A percentile compares a stretch with the other conserved stretches of the same genome.
These are phyloP conservation scores for Drosophila pseudoananassae DNA, from an alignment of 1,140 invertebrate species.

Conservation along the genomic window DNA sequence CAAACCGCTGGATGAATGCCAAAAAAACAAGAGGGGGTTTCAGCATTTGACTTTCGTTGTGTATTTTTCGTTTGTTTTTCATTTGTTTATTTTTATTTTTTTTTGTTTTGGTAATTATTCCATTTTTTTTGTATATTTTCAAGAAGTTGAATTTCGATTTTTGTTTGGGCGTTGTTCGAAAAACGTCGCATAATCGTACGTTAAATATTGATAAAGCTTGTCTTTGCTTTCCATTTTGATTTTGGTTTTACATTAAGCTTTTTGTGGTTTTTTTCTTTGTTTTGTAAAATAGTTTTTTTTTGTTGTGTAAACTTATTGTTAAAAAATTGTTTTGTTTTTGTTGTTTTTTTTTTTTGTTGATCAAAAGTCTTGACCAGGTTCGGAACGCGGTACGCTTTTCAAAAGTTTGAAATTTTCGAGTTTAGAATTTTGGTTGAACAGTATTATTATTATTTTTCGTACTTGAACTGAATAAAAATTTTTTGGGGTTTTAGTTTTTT, in stretches of 20 bases:
- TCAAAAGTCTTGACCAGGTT: slow-evolving; percentile 47
- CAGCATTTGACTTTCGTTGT: slow-evolving; percentile 79
- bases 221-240: slow-evolving; percentile 57
- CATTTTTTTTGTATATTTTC: slow-evolving; percentile 81
- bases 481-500: neutral
- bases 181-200: slow-evolving; percentile 79
- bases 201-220: slow-evolving; percentile 63
- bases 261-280: slow-evolving; percentile 27
- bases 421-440: slow-evolving; percentile 45
- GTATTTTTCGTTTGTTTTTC: slow-evolving; percentile 64
- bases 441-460: slow-evolving; percentile 38
- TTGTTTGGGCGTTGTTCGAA: slow-evolving; percentile 88
- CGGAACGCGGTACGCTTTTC: slow-evolving; percentile 46
- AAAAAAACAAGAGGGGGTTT: slow-evolving; percentile 80
- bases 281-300: slow-evolving; percentile 38
- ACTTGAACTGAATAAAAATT: slow-evolving; percentile 43
- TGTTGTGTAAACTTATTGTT: slow-evolving; percentile 48
- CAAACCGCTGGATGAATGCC: slow-evolving; percentile 57
- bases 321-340: slow-evolving; percentile 42
- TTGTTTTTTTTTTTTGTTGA: slow-evolving; percentile 42
- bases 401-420: slow-evolving; percentile 9
- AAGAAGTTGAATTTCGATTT: slow-evolving; percentile 98
- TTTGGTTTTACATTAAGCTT: slow-evolving; percentile 51
- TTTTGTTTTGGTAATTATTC: slow-evolving; percentile 83
- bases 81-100: slow-evolving; percentile 71